Percentiles rank a stretch among this genome's conserved stretches.
phyloP scores from a whole-genome alignment of 2,888 invertebrate genomes.

The Dicyrtoma fusca region DNA sequence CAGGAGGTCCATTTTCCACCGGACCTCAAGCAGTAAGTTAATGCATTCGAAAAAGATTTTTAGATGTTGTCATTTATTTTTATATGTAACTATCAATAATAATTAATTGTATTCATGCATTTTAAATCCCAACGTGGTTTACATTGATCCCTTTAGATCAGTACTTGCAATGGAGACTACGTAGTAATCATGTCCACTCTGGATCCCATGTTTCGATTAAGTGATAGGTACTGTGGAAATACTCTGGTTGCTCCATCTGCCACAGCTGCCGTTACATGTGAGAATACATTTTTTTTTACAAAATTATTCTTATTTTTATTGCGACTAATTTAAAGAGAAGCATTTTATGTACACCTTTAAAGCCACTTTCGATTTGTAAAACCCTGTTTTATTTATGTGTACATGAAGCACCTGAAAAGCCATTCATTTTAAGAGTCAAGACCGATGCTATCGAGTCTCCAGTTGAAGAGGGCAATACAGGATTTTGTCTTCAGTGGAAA shows the following conservation, averaged over 20 bases:
- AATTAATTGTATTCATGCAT: too few relatives aligned
- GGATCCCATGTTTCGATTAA: slow-evolving; percentile 20
- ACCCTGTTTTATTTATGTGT: too few relatives aligned
- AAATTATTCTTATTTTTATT: background rate
- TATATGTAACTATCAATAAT: background rate
- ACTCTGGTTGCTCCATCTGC: slow-evolving; percentile 25
- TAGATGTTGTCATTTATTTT: background rate
- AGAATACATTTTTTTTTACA: slow-evolving; percentile 16
- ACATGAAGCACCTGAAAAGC: slow-evolving; percentile 44
- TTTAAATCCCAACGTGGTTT: too few relatives aligned
- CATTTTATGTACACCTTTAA: too few relatives aligned
- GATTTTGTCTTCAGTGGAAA: slow-evolving; percentile 49
- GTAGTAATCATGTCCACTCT: slow-evolving; percentile 46
- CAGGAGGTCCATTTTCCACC: slow-evolving; percentile 1
- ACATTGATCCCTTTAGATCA: too few relatives aligned
- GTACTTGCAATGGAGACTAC: slow-evolving; percentile 36
- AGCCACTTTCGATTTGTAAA: too few relatives aligned
- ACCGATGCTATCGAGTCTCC: slow-evolving; percentile 40
- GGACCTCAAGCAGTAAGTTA: slow-evolving; percentile 29
- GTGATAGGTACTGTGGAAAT: slow-evolving; percentile 50
- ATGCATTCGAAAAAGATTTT: too few relatives aligned
- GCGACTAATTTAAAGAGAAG: slow-evolving; percentile 1
- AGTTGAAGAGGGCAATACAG: slow-evolving; percentile 44
- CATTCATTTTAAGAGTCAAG: slow-evolving; percentile 50
- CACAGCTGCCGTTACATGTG: slow-evolving; percentile 40